Conservation (phyloP, 2,888 invertebrate species). For the Rotaria sp. region DNA sequence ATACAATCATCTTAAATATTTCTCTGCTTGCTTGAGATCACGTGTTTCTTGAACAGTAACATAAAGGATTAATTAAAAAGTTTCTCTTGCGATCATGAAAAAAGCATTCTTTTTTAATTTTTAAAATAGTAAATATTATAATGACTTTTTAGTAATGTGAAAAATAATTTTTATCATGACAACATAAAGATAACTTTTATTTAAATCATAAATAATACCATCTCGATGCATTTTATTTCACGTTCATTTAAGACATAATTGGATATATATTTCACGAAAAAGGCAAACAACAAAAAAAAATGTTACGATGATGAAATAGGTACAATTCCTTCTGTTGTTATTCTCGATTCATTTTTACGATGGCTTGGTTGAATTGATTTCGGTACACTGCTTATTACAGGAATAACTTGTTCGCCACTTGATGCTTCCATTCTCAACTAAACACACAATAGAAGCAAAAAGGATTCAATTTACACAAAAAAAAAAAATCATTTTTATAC, state of each 20-base stretch:
- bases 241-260: not conserved
- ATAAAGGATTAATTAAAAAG: too few species aligned
- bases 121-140: too few species aligned
- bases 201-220: not conserved
- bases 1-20: too few species aligned
- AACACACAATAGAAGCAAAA: not conserved
- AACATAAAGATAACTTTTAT: not conserved
- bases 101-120: too few species aligned
- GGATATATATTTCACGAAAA: not conserved
- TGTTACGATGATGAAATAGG: not conserved
- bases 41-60: too few species aligned
- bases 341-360: constrained; percentile 29
- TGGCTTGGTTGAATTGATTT: constrained; percentile 16
- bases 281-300: not conserved
- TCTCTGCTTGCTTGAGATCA: too few species aligned
- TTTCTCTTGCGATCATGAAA: too few species aligned
- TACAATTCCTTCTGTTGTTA: constrained; percentile 9
- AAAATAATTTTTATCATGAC: not conserved
- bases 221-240: not conserved
- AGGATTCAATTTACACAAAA: not conserved
- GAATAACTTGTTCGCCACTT: not conserved
- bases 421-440: not conserved
- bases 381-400: not conserved
- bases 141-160: too few species aligned
- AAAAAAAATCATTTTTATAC: not conserved